Base-by-base conservation (phyloP, 2,113 vertebrate species). In the Calidris pygmaea region DNA sequence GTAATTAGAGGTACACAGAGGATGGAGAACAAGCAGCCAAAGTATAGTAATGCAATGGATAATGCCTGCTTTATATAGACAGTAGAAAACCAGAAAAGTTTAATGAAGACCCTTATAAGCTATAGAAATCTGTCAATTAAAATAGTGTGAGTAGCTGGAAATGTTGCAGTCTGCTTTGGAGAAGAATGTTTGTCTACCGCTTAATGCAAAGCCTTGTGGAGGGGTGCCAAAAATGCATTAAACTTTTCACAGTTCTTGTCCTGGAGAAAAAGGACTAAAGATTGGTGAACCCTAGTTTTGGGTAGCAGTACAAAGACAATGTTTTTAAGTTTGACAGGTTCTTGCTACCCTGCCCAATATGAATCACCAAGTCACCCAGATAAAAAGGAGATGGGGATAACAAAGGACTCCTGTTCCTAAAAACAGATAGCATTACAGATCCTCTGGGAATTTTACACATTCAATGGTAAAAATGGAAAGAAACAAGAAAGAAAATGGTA, bases 91-190 rank as follows among this genome's bases (percentile, higher is more conserved):
- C 12, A 43, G 60, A 87, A 77, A 88, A 5, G 8, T 84, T 92
- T 78, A 91, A 92, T 85, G 65, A 84, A 59, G 56, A 74, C 50
- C 48, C 73, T 78, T 67, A 74, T 75, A 92, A 90, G 12, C 16
- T 81, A 86, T 78, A 62, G 65, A 89, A 95, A 81, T 85, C 43
- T 75, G 52, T 89, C 76, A 92, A 74, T 95, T 90, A 93, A 75
- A 89, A 87, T 19, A 55, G 17, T 10, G 14, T 74, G 15, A 95
- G 37, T 52, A 86, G 29, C 47, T 84, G n/a, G 34, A 92, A 93
- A 78, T 45, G 8, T 65, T 87, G 39, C 27, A 37, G 50, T 15
- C 34, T 87, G 60, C 41, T 72, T 78, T 95, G 65, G 52, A 92
- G 41, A 84, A 74, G 59, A 75, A 68, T 37, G 0, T 43, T 89